A percentile compares a stretch with the other conserved stretches of the same genome.
phyloP scores from a whole-genome alignment of 2,113 vertebrate species.

The Uropsilus gracilis region DNA sequence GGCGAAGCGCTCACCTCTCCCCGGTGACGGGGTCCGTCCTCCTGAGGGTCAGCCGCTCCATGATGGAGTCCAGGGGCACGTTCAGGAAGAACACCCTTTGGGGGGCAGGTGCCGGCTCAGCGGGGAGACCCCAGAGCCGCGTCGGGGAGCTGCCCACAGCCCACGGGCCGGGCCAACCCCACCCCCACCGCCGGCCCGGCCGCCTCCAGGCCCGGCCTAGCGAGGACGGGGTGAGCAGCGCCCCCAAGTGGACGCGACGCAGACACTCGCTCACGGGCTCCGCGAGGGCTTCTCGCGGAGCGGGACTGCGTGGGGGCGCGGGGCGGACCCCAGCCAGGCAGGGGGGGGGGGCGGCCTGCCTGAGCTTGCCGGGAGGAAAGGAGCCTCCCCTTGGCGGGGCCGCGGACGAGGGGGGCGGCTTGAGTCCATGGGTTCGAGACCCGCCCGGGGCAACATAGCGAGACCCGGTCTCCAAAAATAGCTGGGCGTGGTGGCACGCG shows the following conservation, averaged over 20 bases:
- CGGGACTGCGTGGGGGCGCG: neutral
- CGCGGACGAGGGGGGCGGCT: too few species aligned
- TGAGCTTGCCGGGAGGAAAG: neutral
- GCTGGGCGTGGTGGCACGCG: too few species aligned
- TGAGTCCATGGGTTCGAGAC: too few species aligned
- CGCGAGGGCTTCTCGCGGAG: neutral
- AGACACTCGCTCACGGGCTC: too few species aligned
- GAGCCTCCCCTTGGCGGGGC: neutral
- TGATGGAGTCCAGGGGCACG: conserved; percentile 87
- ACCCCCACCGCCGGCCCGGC: too few species aligned
- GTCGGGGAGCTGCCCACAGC: too few species aligned
- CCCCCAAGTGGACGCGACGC: too few species aligned
- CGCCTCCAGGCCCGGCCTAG: too few species aligned
- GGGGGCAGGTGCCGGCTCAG: neutral
- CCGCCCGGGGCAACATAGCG: neutral
- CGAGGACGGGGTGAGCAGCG: too few species aligned
- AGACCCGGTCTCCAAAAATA: too few species aligned
- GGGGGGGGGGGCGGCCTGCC: neutral
- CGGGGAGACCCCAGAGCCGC: neutral
- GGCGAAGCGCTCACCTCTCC: conserved; percentile 88
- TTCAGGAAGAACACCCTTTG: conserved; percentile 94
- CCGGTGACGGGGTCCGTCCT: conserved; percentile 91
- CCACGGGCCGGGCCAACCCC: too few species aligned
- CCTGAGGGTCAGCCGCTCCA: conserved; percentile 90
- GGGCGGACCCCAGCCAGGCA: neutral